A percentile compares a stretch with the other conserved stretches of the same genome.
phyloP scores from a whole-genome alignment of 2,888 invertebrate species.

The Caenorhabditis zanzibari region DNA sequence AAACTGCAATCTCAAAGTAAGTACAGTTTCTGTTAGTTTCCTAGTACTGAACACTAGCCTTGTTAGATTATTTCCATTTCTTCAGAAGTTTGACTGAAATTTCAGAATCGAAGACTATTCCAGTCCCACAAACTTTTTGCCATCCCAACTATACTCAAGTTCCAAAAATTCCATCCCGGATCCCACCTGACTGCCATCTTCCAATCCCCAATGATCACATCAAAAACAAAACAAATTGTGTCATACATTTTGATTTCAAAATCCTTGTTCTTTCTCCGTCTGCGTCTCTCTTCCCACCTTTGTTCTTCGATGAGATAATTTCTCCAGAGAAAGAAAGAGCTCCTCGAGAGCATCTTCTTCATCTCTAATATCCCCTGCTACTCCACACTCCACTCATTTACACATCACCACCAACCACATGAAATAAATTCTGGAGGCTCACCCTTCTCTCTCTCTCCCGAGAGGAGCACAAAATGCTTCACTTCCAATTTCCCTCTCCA shows the following conservation, averaged over 20 bases:
- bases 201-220: constrained; percentile 24
- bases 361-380: constrained; percentile 40
- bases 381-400: constrained; percentile 54
- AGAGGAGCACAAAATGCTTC: neutral
- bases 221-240: constrained; percentile 15
- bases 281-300: constrained; percentile 2
- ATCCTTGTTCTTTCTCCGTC: constrained; percentile 3
- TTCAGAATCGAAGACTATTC: too few species aligned
- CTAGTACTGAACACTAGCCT: too few species aligned
- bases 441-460: constrained; percentile 5
- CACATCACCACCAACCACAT: constrained; percentile 62
- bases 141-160: neutral
- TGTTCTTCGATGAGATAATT: constrained; percentile 23
- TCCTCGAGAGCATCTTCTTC: constrained; percentile 21
- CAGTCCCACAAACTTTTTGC: too few species aligned
- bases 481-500: constrained; percentile 40
- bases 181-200: neutral
- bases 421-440: constrained; percentile 63
- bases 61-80: too few species aligned
- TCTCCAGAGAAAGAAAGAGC: neutral
- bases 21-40: too few species aligned
- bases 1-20: too few species aligned
- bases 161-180: neutral
- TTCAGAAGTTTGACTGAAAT: too few species aligned
- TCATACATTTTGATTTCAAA: neutral